Evolutionary conservation across 2,888 invertebrate species (phyloP), one percentile per base, ranked within the genome.

Genomic region (Xylota sylvarum): DNA sequence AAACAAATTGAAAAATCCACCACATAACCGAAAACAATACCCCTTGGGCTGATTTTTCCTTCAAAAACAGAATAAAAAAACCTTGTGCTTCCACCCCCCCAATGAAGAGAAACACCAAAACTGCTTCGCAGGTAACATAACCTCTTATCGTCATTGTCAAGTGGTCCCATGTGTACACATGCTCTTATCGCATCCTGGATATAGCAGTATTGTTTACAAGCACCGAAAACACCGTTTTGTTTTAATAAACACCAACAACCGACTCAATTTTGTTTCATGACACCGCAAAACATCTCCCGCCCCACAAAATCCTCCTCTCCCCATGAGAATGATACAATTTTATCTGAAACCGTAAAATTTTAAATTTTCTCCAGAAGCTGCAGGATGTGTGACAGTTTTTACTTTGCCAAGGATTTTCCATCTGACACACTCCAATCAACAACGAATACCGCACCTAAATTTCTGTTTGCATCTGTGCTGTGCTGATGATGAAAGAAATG

Each of bases 201-300:
- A 50, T 50, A 64, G 43, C 67, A 60, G 73, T 60, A 73, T 73
- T 81, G 74, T 67, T 81, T 81, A 81, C 73, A 74, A 73, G 48
- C 81, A 74, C 60, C 67, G 50, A 80, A 58, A 60, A 62, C 72
- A 58, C 65, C 72, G 65, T 73, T 80, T 80, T 72, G 58, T 80
- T 80, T 80, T 72, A 72, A 72, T 72, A 80, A 80, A 64, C 79
- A 64, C 72, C 56, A 48, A 64, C 78, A 60, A 70, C 78, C 70
- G 56, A 79, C 67, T 64, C 72, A 80, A 80, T 80, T 80, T 80
- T 35, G 32, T 70, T 79, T 70, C 70, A 64, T 56, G 56, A 37
- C 43, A 67, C 65, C 72, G 40, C 43, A 40, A 46, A 58, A 56
- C 56, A 30, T 35, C 46, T 6, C 56, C 52, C 72, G 27, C 27